Evolutionary conservation across 53 echinoderm and acorn worm genomes (phyloP), one percentile per base, ranked within the genome.

Genomic region (Zoroaster sp.): DNA sequence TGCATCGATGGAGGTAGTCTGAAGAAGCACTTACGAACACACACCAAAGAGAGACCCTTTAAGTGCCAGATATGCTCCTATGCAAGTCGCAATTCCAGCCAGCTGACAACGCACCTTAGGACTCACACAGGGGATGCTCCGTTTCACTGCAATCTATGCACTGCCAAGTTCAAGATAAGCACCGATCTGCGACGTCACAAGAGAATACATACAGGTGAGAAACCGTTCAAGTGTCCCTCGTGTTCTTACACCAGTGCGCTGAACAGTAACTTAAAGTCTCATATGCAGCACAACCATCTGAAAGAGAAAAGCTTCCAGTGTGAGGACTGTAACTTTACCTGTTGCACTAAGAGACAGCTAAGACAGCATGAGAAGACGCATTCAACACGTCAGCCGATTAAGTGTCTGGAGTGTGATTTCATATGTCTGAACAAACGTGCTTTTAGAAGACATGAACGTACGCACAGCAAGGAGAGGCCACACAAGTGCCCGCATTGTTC

Each of bases 41-140:
- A 95, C 89, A 74, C 89, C 15, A 91, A 89, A 30, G 95, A 93
- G 40, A 35, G 95, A 11, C 95, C 95, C 6, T 93, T 88, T 75
- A 88, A 93, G 46, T 95, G 95, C 63, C 95, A 95, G 87, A 91
- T 95, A 25, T 95, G 95, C 52, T 54, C 88, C 42, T 95, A 95
- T 45, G 90, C 91, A 25, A 95, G 95, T 80, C 93, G 95, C 52
- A 95, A 91, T 39, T 93, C 93, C 17, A 95, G 95, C 76, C 95
- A 95, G 91, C 87, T 95, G 79, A 88, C 89, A 13, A 91, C 91
- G 28, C 95, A 95, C 53, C 82, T 95, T n/a, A 89, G 95, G 14
- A 68, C 88, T 1, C 95, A 95, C 87, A 95, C 95, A 4, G 95
- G 95, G 13, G 95, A 95, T 75, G 38, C 90, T 2, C 95, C 95